A percentile compares a stretch with the other conserved stretches of the same genome.
Evolutionary conservation across 92 coral and sea anemone genomes (phyloP).

Genomic region (Nematostella vectensis): DNA sequence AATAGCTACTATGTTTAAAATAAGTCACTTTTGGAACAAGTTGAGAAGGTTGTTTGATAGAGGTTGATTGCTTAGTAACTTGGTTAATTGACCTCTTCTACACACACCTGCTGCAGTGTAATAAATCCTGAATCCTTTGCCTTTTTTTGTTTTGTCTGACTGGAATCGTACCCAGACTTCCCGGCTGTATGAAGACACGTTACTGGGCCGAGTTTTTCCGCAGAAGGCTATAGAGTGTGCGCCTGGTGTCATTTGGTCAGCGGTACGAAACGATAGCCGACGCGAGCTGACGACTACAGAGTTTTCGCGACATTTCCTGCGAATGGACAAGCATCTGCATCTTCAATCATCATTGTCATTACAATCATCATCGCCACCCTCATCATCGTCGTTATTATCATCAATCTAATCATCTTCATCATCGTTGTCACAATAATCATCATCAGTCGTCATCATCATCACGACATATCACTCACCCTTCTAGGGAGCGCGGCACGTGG

Average conservation of each 20-base stretch:
- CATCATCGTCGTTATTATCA: too few species aligned
- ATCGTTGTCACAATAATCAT: not conserved
- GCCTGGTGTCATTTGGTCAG: slow-evolving; percentile 25
- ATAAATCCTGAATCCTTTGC: slow-evolving; percentile 64
- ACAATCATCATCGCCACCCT: too few species aligned
- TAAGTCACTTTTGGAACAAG: too few species aligned
- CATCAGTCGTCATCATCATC: too few species aligned
- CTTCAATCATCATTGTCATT: too few species aligned
- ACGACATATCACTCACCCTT: not conserved
- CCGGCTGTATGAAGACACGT: slow-evolving; percentile 51
- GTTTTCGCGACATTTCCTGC: slow-evolving; percentile 39
- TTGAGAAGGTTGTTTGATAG: too few species aligned
- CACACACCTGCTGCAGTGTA: slow-evolving; percentile 66
- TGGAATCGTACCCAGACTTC: slow-evolving; percentile 79
- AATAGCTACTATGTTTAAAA: too few species aligned
- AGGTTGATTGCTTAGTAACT: too few species aligned
- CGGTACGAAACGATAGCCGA: slow-evolving; percentile 41
- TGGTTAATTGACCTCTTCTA: not conserved
- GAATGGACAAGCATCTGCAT: not conserved
- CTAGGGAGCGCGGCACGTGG: slow-evolving; percentile 42
- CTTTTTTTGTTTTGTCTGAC: slow-evolving; percentile 32
- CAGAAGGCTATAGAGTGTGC: slow-evolving; percentile 58
- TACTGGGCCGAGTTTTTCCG: slow-evolving; percentile 58
- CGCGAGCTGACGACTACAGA: slow-evolving; percentile 72
- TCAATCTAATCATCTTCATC: not conserved